Evolutionary conservation across 2,113 vertebrate genomes (phyloP).

Genomic region (Ceratotherium simum): DNA sequence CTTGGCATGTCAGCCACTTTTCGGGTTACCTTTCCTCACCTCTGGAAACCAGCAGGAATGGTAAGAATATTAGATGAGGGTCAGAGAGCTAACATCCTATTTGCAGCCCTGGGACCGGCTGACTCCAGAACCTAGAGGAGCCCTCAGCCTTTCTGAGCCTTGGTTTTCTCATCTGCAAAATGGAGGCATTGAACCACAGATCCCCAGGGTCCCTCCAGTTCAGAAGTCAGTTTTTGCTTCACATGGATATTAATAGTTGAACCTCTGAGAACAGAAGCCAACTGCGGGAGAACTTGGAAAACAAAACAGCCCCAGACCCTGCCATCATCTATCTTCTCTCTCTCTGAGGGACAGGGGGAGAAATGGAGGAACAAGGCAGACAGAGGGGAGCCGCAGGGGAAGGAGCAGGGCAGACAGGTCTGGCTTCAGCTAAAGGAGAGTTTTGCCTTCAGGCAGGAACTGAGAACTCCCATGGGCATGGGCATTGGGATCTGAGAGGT

Average conservation of each 20-base stretch:
- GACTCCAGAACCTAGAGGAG: too few relatives aligned
- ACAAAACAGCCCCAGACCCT: background rate
- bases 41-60: background rate
- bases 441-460: background rate
- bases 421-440: background rate
- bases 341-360: background rate
- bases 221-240: background rate
- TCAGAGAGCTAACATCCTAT: background rate
- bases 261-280: background rate
- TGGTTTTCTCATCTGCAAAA: background rate
- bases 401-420: background rate
- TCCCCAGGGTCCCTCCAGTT: background rate
- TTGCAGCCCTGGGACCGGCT: background rate
- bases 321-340: background rate
- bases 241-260: background rate
- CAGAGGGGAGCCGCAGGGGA: background rate
- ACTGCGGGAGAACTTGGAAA: background rate
- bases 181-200: rapidly evolving
- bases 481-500: background rate
- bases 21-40: background rate
- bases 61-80: background rate
- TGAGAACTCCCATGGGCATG: background rate
- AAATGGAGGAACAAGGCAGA: background rate
- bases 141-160: background rate
- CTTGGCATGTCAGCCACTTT: background rate